Conservation (phyloP, 2,113 vertebrate species). For the Salvelinus namaycush region DNA sequence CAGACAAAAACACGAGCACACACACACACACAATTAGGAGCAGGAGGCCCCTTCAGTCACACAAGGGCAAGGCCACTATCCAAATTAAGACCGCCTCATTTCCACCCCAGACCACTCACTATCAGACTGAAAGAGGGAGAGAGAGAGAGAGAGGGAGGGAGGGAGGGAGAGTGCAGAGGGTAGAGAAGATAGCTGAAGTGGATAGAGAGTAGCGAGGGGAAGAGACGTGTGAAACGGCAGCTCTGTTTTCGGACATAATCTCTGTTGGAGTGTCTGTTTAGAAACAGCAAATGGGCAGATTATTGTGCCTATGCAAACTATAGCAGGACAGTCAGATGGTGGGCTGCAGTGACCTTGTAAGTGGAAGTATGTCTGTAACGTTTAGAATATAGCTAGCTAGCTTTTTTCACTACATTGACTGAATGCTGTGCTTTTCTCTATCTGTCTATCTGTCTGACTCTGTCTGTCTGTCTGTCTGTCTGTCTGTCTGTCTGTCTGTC, state of each 20-base stretch:
- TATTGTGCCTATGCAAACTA: conserved; percentile 22
- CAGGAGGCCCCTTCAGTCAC: conserved; percentile 38
- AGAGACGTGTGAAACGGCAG: conserved; percentile 2
- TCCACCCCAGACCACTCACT: conserved; percentile 47
- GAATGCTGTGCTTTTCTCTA: neutral
- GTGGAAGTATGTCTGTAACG: neutral
- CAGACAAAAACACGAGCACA: neutral
- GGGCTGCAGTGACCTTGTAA: conserved; percentile 58
- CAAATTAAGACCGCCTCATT: conserved; percentile 63
- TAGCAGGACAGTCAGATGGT: conserved; percentile 48
- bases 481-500: conserved; percentile 17
- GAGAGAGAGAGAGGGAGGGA: neutral
- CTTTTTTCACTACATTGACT: neutral
- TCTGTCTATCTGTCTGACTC: neutral
- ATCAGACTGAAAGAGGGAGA: conserved; percentile 14
- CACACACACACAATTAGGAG: conserved; percentile 28
- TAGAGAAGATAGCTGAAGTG: neutral
- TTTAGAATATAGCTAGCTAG: too few species aligned
- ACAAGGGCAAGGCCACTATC: conserved; percentile 46
- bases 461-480: neutral
- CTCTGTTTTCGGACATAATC: conserved; percentile 22
- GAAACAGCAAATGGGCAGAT: neutral
- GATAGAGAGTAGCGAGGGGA: neutral
- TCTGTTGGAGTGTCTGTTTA: conserved; percentile 1
- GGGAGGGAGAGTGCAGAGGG: neutral